Evolutionary conservation across 2,888 invertebrate genomes (phyloP).

Genomic region (Taphrorychus bicolor): DNA sequence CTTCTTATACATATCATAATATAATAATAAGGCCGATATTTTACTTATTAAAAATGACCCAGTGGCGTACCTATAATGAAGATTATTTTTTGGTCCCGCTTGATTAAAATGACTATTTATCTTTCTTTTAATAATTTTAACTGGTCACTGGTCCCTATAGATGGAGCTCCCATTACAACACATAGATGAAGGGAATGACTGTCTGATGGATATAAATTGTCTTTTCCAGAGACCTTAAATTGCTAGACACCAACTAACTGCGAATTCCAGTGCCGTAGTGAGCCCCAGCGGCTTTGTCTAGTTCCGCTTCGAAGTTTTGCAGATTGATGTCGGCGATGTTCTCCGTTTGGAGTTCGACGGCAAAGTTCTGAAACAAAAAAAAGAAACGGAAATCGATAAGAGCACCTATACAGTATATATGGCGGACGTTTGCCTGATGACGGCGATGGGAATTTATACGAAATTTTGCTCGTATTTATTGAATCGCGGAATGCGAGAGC

Average conservation of each 20-base stretch:
- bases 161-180: no score
- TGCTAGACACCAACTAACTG: slow-evolving; percentile 47
- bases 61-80: not conserved
- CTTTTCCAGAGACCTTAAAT: not conserved
- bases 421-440: slow-evolving; percentile 3
- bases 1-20: not conserved
- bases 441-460: not conserved
- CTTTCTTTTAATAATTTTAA: no score
- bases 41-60: not conserved
- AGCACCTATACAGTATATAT: not conserved
- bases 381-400: not conserved
- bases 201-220: not conserved
- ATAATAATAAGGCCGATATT: not conserved
- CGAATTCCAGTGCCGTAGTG: slow-evolving; percentile 81
- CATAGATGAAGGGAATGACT: not conserved
- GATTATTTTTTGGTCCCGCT: not conserved
- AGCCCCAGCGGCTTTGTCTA: slow-evolving; percentile 79
- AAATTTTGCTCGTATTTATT: not conserved
- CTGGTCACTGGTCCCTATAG: no score
- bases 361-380: slow-evolving; percentile 70
- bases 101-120: no score
- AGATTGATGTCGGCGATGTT: slow-evolving; percentile 73
- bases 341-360: slow-evolving; percentile 77
- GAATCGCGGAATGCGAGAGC: not conserved
- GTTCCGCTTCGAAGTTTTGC: slow-evolving; percentile 71